phyloP scores from a whole-genome alignment of 92 coral and sea anemone genomes.

The Palythoa grandis region DNA sequence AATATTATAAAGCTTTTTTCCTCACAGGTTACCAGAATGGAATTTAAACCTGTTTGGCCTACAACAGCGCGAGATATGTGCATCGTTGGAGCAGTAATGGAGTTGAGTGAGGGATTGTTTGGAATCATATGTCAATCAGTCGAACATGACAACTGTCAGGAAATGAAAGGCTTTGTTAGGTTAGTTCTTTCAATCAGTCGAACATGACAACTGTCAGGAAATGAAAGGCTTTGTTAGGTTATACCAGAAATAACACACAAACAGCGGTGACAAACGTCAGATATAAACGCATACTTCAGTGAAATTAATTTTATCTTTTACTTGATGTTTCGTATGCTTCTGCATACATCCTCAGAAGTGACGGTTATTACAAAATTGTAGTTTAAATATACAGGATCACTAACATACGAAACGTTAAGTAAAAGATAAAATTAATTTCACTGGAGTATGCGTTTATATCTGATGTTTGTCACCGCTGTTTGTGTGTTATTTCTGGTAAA shows the following conservation, averaged over 20 bases:
- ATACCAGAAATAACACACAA: not conserved
- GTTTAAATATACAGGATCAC: too few species aligned
- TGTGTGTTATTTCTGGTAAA: too few species aligned
- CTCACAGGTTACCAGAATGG: conserved; percentile 63
- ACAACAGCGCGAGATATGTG: conserved; percentile 95
- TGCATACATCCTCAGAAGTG: too few species aligned
- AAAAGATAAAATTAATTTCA: too few species aligned
- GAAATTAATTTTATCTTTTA: too few species aligned
- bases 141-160: conserved; percentile 14
- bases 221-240: conserved; percentile 21
- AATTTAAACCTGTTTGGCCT: conserved; percentile 94
- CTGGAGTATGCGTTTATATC: too few species aligned
- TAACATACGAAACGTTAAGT: too few species aligned
- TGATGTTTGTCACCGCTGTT: too few species aligned
- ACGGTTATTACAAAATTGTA: too few species aligned
- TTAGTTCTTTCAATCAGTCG: conserved; percentile 35
- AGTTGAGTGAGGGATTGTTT: conserved; percentile 63
- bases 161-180: conserved; percentile 26
- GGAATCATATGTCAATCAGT: conserved; percentile 40
- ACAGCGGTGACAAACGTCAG: conserved; percentile 32
- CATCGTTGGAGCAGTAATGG: conserved; percentile 60
- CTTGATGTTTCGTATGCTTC: too few species aligned
- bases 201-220: conserved; percentile 14
- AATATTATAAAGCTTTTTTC: not conserved
- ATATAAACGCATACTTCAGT: too few species aligned